Conservation (phyloP, 2,888 invertebrate species). For the Drosophila subsilvestris region DNA sequence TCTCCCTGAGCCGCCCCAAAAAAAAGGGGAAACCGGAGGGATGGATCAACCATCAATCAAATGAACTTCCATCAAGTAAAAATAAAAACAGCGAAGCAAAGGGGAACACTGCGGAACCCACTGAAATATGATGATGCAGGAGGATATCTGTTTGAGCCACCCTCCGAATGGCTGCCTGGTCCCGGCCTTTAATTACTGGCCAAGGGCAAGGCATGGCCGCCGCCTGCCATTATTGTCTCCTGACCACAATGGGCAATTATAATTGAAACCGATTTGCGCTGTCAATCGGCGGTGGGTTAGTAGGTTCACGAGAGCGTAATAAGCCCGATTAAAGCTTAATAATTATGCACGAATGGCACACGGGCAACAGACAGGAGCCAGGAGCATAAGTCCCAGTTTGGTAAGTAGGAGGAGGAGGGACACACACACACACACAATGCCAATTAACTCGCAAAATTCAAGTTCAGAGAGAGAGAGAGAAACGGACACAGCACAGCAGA, state of each 20-base stretch:
- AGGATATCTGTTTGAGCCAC: constrained; percentile 18
- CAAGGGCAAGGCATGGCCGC: constrained; percentile 8
- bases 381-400: no score
- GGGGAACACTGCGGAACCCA: background rate
- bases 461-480: constrained; percentile 37
- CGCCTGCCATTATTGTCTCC: background rate
- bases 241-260: constrained; percentile 54
- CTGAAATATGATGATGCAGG: constrained; percentile 11
- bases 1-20: background rate
- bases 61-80: constrained; percentile 12
- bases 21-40: background rate
- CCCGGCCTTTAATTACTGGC: constrained; percentile 21
- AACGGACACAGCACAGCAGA: constrained; percentile 3
- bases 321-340: constrained; percentile 50
- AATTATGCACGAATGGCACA: constrained; percentile 35
- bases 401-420: background rate
- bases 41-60: constrained; percentile 29
- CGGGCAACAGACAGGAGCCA: background rate
- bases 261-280: constrained; percentile 56
- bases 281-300: constrained; percentile 53
- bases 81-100: background rate
- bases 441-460: constrained; percentile 63
- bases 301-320: constrained; percentile 50
- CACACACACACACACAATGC: constrained; percentile 33
- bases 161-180: background rate